Evolutionary conservation across 37 sponge, comb jelly and placozoan genomes (phyloP).

Genomic region (Bolinopsis microptera): DNA sequence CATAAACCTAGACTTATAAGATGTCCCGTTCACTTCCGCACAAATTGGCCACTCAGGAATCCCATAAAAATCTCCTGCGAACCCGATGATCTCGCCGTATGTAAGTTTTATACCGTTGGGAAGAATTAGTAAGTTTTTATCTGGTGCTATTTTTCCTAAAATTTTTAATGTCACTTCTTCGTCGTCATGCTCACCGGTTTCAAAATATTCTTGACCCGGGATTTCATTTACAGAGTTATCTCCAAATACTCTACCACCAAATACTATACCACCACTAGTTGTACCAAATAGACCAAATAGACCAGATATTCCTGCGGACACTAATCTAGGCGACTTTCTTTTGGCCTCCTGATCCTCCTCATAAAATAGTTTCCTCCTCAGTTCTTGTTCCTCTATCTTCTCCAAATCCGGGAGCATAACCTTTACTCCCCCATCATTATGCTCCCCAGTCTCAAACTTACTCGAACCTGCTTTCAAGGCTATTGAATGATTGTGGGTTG

Average conservation of each 20-base stretch:
- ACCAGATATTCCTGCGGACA: too few relatives aligned
- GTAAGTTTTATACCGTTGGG: not conserved
- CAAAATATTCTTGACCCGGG: too few relatives aligned
- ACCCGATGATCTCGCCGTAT: not conserved
- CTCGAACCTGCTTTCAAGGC: not conserved
- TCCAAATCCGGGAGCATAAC: not conserved
- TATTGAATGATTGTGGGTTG: not conserved
- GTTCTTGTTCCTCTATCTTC: not conserved
- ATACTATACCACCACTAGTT: too few relatives aligned
- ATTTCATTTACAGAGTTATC: too few relatives aligned
- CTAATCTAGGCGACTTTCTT: too few relatives aligned
- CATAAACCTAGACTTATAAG: not conserved
- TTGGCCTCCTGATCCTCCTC: not conserved
- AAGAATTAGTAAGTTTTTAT: not conserved
- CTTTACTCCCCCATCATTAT: not conserved
- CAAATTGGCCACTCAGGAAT: not conserved
- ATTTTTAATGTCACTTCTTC: not conserved
- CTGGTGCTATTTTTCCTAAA: too few relatives aligned
- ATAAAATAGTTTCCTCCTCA: not conserved
- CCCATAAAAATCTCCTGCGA: constrained; percentile 12
- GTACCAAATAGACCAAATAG: too few relatives aligned
- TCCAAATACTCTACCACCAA: too few relatives aligned
- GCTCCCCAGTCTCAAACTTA: not conserved
- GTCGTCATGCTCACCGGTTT: not conserved
- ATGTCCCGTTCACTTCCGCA: not conserved